Evolutionary conservation across 2,113 vertebrate species (phyloP).

Genomic region (Phaetusa simplex): DNA sequence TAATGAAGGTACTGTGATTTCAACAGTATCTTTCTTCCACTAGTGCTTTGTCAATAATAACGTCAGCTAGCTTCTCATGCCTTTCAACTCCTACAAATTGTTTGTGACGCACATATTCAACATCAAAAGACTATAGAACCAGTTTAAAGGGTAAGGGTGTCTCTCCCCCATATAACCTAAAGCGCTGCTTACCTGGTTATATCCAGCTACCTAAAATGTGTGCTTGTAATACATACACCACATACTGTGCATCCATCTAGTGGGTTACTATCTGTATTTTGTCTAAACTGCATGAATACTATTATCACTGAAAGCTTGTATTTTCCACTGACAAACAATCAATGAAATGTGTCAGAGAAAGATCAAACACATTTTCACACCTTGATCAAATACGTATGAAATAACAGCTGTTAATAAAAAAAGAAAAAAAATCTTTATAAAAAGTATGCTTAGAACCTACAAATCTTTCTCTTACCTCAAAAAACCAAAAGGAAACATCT

Average conservation of each 20-base stretch:
- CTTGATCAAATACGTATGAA: not conserved
- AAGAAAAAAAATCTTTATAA: not conserved
- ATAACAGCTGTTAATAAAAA: not conserved
- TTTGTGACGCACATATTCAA: not conserved
- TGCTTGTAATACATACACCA: not conserved
- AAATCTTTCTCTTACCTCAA: not conserved
- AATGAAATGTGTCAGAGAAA: not conserved
- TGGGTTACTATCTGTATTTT: not conserved
- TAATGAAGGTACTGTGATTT: rapidly evolving
- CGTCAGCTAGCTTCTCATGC: not conserved
- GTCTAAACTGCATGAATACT: not conserved
- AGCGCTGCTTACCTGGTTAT: not conserved
- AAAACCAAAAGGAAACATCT: not conserved
- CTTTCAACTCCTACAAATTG: not conserved
- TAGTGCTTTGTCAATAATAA: not conserved
- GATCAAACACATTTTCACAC: not conserved
- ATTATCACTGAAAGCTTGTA: not conserved
- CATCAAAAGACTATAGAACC: not conserved
- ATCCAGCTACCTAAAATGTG: not conserved
- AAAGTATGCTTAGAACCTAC: not conserved
- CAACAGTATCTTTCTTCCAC: not conserved
- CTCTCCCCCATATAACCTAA: not conserved
- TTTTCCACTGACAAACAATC: not conserved
- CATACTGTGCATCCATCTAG: not conserved
- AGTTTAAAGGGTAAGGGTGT: not conserved